These are phyloP conservation scores for Leptopilina drosophilae DNA, from an alignment of 2,888 invertebrate genomes.

Conservation along the genomic window DNA sequence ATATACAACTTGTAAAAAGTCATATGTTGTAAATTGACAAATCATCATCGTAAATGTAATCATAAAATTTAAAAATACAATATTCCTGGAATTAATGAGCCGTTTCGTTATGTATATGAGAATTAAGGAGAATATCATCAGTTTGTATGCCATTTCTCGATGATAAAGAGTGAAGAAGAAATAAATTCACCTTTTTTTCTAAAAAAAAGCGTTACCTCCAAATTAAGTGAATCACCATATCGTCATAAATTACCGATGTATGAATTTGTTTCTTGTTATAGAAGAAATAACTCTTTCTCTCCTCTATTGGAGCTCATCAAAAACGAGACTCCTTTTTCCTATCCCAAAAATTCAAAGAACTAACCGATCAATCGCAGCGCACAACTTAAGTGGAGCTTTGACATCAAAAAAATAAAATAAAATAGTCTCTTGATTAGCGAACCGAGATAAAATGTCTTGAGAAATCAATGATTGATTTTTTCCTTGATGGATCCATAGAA, in stretches of 20 bases:
- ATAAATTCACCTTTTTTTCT: neutral
- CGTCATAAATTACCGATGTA: slow-evolving; percentile 23
- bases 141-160: neutral
- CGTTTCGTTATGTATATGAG: neutral
- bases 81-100: neutral
- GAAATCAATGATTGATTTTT: slow-evolving; percentile 29
- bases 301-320: slow-evolving; percentile 20
- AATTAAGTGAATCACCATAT: slow-evolving; percentile 26
- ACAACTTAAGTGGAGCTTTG: slow-evolving; percentile 16
- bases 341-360: slow-evolving; percentile 28
- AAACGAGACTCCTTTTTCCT: neutral
- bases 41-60: no score
- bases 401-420: neutral
- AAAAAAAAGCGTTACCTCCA: slow-evolving; percentile 15
- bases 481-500: slow-evolving; percentile 9
- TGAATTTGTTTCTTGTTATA: slow-evolving; percentile 26
- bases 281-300: slow-evolving; percentile 23
- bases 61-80: neutral
- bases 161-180: slow-evolving; percentile 1
- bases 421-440: slow-evolving; percentile 35
- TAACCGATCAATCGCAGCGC: slow-evolving; percentile 1
- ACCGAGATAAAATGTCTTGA: neutral
- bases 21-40: no score
- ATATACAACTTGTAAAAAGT: no score
- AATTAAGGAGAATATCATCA: neutral